Evolutionary conservation across 2,113 vertebrate species (phyloP).

Genomic region (Danionella cerebrum): DNA sequence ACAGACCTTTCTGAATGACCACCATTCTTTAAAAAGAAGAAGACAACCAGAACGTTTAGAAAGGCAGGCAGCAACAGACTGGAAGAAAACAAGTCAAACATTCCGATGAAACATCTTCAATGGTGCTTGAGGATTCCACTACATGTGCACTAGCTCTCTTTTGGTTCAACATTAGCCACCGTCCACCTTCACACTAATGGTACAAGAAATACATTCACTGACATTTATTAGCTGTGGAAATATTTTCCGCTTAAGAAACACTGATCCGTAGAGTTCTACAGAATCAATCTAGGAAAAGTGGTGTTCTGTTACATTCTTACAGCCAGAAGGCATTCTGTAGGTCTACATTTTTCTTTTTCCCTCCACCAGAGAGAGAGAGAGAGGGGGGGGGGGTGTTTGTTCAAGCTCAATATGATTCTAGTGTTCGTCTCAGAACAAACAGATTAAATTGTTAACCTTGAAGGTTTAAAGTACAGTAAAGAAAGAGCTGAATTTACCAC

Average conservation of each 20-base stretch:
- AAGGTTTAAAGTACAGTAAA: not conserved
- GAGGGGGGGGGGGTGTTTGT: constrained; percentile 5
- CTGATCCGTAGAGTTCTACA: constrained; percentile 7
- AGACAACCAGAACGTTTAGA: no score
- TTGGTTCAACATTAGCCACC: not conserved
- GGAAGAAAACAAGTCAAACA: no score
- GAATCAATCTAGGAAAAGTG: constrained; percentile 4
- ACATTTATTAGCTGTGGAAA: constrained; percentile 3
- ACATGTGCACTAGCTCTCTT: not conserved
- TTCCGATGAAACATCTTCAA: no score
- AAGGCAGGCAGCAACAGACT: no score
- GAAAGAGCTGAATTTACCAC: not conserved
- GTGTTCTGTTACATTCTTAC: not conserved
- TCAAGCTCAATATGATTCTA: constrained; percentile 10
- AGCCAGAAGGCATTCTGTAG: not conserved
- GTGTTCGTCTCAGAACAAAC: not conserved
- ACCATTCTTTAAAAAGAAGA: no score
- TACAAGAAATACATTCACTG: constrained; percentile 6
- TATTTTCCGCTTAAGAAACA: constrained; percentile 1
- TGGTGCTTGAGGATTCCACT: no score
- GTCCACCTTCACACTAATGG: constrained; percentile 12
- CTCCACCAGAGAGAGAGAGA: not conserved
- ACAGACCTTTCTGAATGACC: no score
- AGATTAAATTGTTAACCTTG: not conserved
- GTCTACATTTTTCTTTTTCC: not conserved